A percentile compares a stretch with the other conserved stretches of the same genome.
These are phyloP conservation scores for Liolophura sinensis DNA, from an alignment of 1,140 invertebrate genomes.

Conservation along the genomic window DNA sequence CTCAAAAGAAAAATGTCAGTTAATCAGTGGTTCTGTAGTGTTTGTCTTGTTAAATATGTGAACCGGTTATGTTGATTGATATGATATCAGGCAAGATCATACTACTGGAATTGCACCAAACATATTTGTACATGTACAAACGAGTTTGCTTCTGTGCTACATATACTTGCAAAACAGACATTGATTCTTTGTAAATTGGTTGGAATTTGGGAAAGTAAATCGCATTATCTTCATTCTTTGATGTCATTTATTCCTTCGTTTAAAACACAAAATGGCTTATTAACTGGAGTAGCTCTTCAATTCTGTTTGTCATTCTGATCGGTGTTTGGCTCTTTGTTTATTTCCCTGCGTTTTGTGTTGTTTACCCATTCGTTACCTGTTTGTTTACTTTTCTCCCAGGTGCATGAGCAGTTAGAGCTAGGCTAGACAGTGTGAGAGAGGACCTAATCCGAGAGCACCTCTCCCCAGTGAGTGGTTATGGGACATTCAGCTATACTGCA, in stretches of 20 bases:
- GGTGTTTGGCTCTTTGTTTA: not conserved
- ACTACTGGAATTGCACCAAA: too few species aligned
- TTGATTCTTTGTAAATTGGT: too few species aligned
- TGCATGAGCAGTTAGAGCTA: conserved; percentile 3
- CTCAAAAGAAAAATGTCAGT: too few species aligned
- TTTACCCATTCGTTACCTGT: not conserved
- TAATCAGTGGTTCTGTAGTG: too few species aligned
- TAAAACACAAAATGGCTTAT: not conserved
- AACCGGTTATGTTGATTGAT: too few species aligned
- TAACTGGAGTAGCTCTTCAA: not conserved
- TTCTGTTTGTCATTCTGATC: not conserved
- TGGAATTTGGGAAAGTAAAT: too few species aligned
- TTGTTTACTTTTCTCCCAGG: conserved; percentile 2
- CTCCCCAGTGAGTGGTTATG: conserved; percentile 2
- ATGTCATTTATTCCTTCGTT: conserved; percentile 1
- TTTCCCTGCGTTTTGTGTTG: conserved; percentile 1
- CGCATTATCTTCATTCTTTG: too few species aligned
- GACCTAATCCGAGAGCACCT: not conserved
- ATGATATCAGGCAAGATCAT: too few species aligned
- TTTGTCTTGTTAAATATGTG: too few species aligned
- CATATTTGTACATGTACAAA: too few species aligned
- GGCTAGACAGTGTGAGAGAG: not conserved
- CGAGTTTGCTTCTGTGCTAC: too few species aligned
- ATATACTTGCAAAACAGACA: too few species aligned
- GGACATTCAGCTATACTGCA: not conserved